These are phyloP conservation scores for Eumeta japonica DNA, from an alignment of 1,140 invertebrate species.

Conservation along the genomic window DNA sequence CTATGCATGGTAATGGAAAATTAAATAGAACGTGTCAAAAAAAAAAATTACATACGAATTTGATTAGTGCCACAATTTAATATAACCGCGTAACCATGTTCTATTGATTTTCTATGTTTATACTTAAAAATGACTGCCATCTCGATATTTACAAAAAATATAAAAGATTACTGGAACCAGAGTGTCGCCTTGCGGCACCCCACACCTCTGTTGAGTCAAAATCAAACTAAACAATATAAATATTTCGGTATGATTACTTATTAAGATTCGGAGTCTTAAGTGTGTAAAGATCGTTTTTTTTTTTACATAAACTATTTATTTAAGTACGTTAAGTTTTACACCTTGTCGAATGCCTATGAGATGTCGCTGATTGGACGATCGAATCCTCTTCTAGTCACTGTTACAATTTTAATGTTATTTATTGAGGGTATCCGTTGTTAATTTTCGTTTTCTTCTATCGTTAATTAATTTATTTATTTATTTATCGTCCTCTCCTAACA, in stretches of 20 bases:
- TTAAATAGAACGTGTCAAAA: no score
- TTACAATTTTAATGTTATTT: slow-evolving; percentile 41
- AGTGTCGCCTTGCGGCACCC: slow-evolving; percentile 24
- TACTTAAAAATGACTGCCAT: no score
- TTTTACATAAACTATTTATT: slow-evolving; percentile 32
- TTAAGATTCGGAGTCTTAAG: slow-evolving; percentile 49
- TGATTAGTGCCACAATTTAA: no score
- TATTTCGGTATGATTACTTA: slow-evolving; percentile 31
- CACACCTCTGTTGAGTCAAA: slow-evolving; percentile 1
- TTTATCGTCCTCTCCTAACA: slow-evolving; percentile 38
- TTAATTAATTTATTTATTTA: slow-evolving; percentile 22
- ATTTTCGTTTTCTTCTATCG: slow-evolving; percentile 30
- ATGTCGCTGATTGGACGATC: slow-evolving; percentile 28
- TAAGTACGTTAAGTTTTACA: slow-evolving; percentile 52
- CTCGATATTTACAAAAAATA: no score
- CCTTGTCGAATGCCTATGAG: slow-evolving; percentile 47
- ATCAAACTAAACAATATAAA: slow-evolving; percentile 6
- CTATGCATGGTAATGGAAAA: slow-evolving; percentile 17
- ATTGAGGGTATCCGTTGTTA: slow-evolving; percentile 33
- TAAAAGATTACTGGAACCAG: slow-evolving; percentile 24
- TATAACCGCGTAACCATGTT: no score
- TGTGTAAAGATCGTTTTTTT: slow-evolving; percentile 35
- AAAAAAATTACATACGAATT: no score
- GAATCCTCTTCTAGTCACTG: slow-evolving; percentile 42
- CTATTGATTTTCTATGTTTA: no score